Conservation (phyloP, 2,888 invertebrate species). For the Hypsopygia costalis region DNA sequence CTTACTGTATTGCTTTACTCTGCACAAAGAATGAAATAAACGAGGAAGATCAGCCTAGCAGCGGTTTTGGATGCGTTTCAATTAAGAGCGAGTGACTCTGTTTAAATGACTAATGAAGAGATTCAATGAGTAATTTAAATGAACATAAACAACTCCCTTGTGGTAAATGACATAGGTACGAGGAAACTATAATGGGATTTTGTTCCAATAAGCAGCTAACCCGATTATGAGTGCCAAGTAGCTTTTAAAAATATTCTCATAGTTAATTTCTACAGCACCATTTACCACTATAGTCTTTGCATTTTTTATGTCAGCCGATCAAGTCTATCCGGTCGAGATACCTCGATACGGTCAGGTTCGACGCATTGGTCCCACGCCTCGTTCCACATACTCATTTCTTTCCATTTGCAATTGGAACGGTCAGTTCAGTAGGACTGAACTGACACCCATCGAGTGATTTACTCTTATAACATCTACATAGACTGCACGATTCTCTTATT, state of each 20-base stretch:
- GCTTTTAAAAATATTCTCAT: slow-evolving; percentile 11
- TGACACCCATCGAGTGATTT: slow-evolving; percentile 30
- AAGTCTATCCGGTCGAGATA: slow-evolving; percentile 74
- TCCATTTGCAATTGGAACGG: slow-evolving; percentile 41
- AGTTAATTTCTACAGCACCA: slow-evolving; percentile 41
- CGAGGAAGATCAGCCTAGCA: slow-evolving; percentile 30
- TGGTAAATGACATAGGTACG: slow-evolving; percentile 32
- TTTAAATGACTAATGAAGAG: slow-evolving; percentile 68
- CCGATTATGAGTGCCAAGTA: slow-evolving; percentile 10
- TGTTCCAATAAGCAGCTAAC: slow-evolving; percentile 15
- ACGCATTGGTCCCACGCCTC: slow-evolving; percentile 63
- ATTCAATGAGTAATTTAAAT: slow-evolving; percentile 68
- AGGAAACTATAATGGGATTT: slow-evolving; percentile 25
- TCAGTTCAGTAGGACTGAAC: slow-evolving; percentile 41
- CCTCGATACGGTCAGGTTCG: slow-evolving; percentile 74
- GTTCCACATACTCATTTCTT: slow-evolving; percentile 60
- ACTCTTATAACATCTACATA: no score
- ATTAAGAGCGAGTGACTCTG: slow-evolving; percentile 59
- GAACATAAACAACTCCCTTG: slow-evolving; percentile 51
- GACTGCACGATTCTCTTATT: no score
- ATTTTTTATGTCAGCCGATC: slow-evolving; percentile 53
- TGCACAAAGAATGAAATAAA: slow-evolving; percentile 21
- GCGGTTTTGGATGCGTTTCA: slow-evolving; percentile 64
- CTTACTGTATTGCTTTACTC: background rate
- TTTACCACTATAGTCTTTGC: slow-evolving; percentile 44